Evolutionary conservation across 2,888 invertebrate species (phyloP).

Genomic region (Aleiodes alternator): DNA sequence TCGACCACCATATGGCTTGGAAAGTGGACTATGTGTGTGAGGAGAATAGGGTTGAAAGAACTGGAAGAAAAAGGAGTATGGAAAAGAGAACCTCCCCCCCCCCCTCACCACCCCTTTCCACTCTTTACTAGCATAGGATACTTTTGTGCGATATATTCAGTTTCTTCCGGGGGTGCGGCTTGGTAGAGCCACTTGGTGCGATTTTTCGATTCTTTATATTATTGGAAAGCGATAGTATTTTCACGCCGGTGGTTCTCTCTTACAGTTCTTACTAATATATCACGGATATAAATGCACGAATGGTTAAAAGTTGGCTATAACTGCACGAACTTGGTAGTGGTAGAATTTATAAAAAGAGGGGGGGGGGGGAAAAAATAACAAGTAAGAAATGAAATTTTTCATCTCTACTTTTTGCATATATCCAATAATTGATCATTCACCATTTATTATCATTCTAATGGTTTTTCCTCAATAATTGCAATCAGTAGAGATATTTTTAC

Average conservation of each 20-base stretch:
- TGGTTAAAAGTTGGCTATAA: constrained; percentile 16
- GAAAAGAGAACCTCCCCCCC: neutral
- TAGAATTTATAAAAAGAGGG: constrained; percentile 5
- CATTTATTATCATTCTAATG: neutral
- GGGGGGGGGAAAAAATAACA: too few relatives aligned
- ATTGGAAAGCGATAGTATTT: constrained; percentile 71
- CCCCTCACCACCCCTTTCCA: too few relatives aligned
- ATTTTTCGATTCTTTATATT: constrained; percentile 58
- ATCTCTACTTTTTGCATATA: neutral
- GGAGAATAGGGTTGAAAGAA: constrained; percentile 35
- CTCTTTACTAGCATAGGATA: neutral
- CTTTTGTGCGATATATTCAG: constrained; percentile 50
- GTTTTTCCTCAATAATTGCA: neutral
- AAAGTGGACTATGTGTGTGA: constrained; percentile 54
- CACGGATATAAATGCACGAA: constrained; percentile 45
- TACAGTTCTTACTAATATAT: constrained; percentile 61
- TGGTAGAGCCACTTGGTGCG: constrained; percentile 41
- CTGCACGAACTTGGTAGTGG: neutral
- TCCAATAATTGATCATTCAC: neutral
- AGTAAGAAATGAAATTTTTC: neutral
- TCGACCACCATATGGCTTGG: constrained; percentile 66
- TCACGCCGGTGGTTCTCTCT: constrained; percentile 64
- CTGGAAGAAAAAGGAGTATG: constrained; percentile 36
- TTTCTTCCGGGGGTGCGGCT: constrained; percentile 49
- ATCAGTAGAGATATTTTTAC: constrained; percentile 7